Percentiles rank a stretch among this genome's conserved stretches.
Conservation (phyloP, 1,140 invertebrate genomes). For the Ooceraea biroi region DNA sequence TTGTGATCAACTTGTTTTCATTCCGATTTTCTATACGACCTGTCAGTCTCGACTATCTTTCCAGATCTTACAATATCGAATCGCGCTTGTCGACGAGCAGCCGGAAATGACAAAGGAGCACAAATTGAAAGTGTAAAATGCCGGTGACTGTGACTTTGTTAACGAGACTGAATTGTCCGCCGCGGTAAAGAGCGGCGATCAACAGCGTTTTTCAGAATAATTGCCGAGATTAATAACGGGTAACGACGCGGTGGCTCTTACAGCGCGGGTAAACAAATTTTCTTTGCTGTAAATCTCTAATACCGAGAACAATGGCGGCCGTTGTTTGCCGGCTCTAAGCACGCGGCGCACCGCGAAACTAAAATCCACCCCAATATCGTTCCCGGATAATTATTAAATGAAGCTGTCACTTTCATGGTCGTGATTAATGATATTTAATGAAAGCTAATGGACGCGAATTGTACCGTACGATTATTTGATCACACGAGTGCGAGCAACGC, state of each 20-base stretch:
- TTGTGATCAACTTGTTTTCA: no score
- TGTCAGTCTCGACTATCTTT: no score
- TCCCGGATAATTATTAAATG: constrained; percentile 57
- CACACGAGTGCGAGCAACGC: constrained; percentile 46
- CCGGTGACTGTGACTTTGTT: no score
- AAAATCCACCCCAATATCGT: constrained; percentile 39
- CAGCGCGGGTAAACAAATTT: constrained; percentile 38
- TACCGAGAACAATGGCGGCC: constrained; percentile 49
- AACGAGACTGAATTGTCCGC: constrained; percentile 19
- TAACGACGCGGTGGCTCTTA: constrained; percentile 31
- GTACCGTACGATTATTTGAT: constrained; percentile 51
- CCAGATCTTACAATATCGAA: no score
- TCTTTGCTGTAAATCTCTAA: constrained; percentile 55
- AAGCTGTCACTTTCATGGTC: constrained; percentile 56
- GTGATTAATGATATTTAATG: constrained; percentile 62
- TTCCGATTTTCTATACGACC: no score
- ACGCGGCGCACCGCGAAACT: constrained; percentile 35
- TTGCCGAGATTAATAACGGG: constrained; percentile 47
- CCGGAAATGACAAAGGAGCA: neutral
- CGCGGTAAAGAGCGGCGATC: constrained; percentile 26
- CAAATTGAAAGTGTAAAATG: no score
- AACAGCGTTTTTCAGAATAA: constrained; percentile 50
- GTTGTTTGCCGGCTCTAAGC: constrained; percentile 49
- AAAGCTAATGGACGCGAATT: constrained; percentile 59
- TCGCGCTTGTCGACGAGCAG: no score